These are phyloP conservation scores for Anseranas semipalmata DNA, from an alignment of 2,113 vertebrate species.

Conservation along the genomic window DNA sequence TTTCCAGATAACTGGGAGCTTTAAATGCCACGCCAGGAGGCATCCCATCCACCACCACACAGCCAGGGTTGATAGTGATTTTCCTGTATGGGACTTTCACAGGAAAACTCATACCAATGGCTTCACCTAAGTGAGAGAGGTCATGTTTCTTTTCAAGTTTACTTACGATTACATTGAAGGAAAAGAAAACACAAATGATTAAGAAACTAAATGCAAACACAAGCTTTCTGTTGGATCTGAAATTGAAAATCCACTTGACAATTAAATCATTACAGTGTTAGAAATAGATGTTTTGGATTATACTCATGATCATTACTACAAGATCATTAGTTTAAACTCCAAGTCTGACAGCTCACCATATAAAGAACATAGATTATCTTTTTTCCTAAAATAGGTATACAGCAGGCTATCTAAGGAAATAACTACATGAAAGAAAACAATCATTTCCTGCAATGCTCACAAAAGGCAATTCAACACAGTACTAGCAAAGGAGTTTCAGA, in stretches of 20 bases:
- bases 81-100: constrained; percentile 85
- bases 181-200: background rate
- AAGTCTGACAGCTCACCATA: background rate
- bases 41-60: constrained; percentile 82
- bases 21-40: constrained; percentile 81
- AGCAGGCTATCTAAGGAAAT: background rate
- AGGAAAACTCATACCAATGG: constrained; percentile 81
- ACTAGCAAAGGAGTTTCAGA: background rate
- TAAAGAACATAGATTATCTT: background rate
- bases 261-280: background rate
- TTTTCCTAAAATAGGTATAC: background rate
- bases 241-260: background rate
- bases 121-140: constrained; percentile 74
- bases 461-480: background rate
- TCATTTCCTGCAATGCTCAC: background rate
- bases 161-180: background rate
- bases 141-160: background rate
- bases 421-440: background rate
- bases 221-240: background rate
- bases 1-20: constrained; percentile 84
- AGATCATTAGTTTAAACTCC: background rate
- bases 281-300: background rate
- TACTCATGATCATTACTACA: background rate
- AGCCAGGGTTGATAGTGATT: constrained; percentile 82
- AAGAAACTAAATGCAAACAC: background rate